Conservation (phyloP, 2,797 vertebrate species). For the Sternarchorhynchus goeldii region DNA sequence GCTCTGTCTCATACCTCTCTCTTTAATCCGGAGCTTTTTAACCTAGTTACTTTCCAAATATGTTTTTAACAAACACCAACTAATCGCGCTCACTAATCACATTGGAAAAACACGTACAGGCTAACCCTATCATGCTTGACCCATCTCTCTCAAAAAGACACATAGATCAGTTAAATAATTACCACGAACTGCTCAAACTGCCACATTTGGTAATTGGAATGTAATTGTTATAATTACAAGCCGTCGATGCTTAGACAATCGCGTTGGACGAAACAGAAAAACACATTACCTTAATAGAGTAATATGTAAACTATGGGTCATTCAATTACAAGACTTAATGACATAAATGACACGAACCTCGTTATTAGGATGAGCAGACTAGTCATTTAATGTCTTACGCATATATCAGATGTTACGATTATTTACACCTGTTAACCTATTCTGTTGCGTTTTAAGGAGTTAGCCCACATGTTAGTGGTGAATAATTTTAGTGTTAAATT, state of each 20-base stretch:
- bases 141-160: constrained; percentile 40
- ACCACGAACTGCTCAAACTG: constrained; percentile 75
- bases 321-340: constrained; percentile 99
- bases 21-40: no score
- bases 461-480: constrained; percentile 91
- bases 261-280: constrained; percentile 91
- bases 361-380: constrained; percentile 88
- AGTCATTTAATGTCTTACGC: constrained; percentile 84
- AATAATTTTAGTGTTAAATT: constrained; percentile 97
- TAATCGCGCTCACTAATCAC: neutral
- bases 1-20: no score
- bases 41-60: no score
- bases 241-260: constrained; percentile 86
- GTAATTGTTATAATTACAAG: constrained; percentile 95
- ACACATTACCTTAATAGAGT: constrained; percentile 99
- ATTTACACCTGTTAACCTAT: constrained; percentile 53
- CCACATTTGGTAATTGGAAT: constrained; percentile 92
- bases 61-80: neutral
- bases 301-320: constrained; percentile 98
- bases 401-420: constrained; percentile 65
- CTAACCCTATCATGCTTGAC: neutral
- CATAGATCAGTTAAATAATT: constrained; percentile 51
- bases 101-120: neutral
- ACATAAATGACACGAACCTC: constrained; percentile 93
- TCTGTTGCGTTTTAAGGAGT: constrained; percentile 71